Evolutionary conservation across 2,888 invertebrate genomes (phyloP).

Genomic region (Leptinotarsa juncta): DNA sequence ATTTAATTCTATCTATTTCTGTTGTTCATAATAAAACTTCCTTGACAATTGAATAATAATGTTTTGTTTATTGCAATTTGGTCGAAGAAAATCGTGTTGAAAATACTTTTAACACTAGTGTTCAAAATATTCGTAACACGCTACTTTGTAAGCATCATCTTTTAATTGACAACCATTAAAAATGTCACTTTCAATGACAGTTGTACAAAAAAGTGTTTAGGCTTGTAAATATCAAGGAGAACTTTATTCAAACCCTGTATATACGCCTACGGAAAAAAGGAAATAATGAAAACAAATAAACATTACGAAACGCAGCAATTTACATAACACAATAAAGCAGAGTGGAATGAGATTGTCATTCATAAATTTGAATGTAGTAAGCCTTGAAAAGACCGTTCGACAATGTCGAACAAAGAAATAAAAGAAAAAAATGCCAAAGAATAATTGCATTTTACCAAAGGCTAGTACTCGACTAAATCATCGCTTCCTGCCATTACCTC

Average conservation of each 20-base stretch:
- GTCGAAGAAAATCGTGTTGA: too few relatives aligned
- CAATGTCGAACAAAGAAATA: slow-evolving; percentile 35
- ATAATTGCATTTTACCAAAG: slow-evolving; percentile 38
- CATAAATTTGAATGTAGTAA: slow-evolving; percentile 36
- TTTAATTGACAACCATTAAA: too few relatives aligned
- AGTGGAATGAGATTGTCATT: slow-evolving; percentile 18
- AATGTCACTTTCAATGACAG: too few relatives aligned
- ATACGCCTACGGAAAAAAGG: background rate
- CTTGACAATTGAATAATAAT: too few relatives aligned
- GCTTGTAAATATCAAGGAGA: too few relatives aligned
- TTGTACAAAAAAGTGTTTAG: background rate
- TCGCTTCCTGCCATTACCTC: slow-evolving; percentile 46
- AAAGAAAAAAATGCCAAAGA: slow-evolving; percentile 32
- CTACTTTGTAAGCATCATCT: too few relatives aligned
- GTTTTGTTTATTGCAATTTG: too few relatives aligned
- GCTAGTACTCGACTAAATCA: slow-evolving; percentile 27
- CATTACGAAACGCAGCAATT: slow-evolving; percentile 26
- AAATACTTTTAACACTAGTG: too few relatives aligned
- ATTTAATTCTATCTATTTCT: too few relatives aligned
- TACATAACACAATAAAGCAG: slow-evolving; percentile 27
- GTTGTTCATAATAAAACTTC: too few relatives aligned
- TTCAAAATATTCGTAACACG: too few relatives aligned
- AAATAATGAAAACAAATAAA: slow-evolving; percentile 22
- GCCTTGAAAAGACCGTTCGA: slow-evolving; percentile 36
- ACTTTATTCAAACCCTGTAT: background rate